phyloP scores from a whole-genome alignment of 35 echinoderm and acorn worm species.

The Nesometra sesokonis region DNA sequence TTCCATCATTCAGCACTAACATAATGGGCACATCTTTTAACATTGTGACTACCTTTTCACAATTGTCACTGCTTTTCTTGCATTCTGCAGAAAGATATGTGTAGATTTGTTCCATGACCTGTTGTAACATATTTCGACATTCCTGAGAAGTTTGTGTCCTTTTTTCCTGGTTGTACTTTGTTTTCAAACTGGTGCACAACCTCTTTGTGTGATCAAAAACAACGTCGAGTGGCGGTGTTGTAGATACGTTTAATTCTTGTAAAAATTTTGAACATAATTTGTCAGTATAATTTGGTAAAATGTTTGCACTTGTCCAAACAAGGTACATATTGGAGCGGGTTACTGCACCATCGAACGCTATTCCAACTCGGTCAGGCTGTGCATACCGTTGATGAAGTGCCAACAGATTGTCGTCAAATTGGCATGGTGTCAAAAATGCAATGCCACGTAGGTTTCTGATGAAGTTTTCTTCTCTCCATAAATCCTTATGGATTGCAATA shows the following conservation, averaged over 20 bases:
- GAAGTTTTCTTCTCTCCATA: neutral
- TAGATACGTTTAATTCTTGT: neutral
- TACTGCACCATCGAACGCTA: neutral
- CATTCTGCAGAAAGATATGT: neutral
- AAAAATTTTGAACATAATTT: neutral
- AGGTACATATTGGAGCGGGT: neutral
- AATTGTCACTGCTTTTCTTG: neutral
- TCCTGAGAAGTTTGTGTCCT: neutral
- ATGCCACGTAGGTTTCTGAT: neutral
- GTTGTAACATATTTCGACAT: neutral
- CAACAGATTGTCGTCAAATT: neutral
- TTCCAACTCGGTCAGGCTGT: neutral
- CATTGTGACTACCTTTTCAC: neutral
- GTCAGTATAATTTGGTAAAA: neutral
- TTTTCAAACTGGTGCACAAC: neutral
- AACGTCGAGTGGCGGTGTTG: neutral
- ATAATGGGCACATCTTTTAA: neutral
- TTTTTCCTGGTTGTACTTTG: neutral
- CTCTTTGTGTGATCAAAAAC: neutral
- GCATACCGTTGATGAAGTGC: neutral
- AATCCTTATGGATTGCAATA: neutral
- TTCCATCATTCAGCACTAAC: neutral
- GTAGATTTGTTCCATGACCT: neutral
- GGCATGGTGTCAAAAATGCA: neutral
- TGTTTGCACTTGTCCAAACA: neutral